These are phyloP conservation scores for Cantharis nigra DNA, from an alignment of 2,888 invertebrate genomes.

Conservation along the genomic window DNA sequence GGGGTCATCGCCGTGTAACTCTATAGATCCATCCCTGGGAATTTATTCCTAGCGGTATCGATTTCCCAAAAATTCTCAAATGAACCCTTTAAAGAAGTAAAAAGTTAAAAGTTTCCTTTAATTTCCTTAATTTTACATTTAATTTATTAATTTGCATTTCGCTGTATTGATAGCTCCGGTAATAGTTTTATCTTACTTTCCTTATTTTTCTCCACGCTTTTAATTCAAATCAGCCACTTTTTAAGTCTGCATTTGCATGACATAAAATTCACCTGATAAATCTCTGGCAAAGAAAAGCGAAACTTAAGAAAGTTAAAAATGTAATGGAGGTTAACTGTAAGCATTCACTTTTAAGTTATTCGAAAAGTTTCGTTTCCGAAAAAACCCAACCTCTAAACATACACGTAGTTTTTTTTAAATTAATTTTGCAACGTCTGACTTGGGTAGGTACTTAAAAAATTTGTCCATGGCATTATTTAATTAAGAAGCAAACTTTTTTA, in stretches of 20 bases:
- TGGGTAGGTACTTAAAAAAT: not conserved
- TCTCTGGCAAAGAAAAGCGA: conserved; percentile 7
- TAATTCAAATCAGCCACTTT: conserved; percentile 13
- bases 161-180: not conserved
- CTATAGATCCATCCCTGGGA: not conserved
- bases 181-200: not conserved
- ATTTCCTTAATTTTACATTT: not conserved
- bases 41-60: not conserved
- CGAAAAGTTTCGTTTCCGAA: not conserved
- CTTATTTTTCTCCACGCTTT: not conserved
- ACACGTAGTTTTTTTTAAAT: not conserved
- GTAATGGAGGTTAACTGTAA: conserved; percentile 12
- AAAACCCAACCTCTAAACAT: not conserved
- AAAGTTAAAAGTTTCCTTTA: not conserved
- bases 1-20: not conserved
- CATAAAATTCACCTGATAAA: conserved; percentile 21
- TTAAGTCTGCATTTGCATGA: conserved; percentile 11
- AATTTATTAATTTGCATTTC: not conserved
- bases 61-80: not conserved
- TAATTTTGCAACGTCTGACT: not conserved
- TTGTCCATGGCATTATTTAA: not conserved
- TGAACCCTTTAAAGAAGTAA: not conserved
- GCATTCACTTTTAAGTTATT: not conserved
- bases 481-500: not conserved
- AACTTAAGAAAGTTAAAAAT: conserved; percentile 2